Evolutionary conservation across 2,113 vertebrate genomes (phyloP).

Genomic region (Ctenomys sociabilis): DNA sequence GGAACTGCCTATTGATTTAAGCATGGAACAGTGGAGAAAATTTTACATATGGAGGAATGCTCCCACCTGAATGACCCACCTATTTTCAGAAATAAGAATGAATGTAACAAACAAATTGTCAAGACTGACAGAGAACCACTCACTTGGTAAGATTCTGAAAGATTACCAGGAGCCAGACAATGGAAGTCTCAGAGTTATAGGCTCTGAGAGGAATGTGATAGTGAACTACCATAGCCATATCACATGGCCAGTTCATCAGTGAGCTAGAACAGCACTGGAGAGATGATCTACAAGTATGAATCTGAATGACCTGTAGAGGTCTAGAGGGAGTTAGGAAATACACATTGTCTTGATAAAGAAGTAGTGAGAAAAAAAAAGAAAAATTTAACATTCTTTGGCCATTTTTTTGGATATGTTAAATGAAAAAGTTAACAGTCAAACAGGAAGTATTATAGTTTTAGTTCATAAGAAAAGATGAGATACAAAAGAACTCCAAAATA

Average conservation of each 20-base stretch:
- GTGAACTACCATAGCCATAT: too few species aligned
- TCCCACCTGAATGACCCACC: fast-evolving
- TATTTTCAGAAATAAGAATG: background rate
- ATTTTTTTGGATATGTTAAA: background rate
- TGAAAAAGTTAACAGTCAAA: background rate
- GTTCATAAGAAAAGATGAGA: background rate
- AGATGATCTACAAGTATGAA: background rate
- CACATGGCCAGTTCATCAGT: background rate
- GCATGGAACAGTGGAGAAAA: background rate
- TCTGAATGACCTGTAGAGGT: background rate
- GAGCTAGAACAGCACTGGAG: background rate
- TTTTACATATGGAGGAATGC: background rate
- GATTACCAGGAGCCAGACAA: background rate
- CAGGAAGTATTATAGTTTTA: background rate
- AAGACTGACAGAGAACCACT: background rate
- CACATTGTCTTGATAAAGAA: background rate
- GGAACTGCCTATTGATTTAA: background rate
- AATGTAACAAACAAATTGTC: background rate
- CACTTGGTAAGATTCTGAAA: background rate
- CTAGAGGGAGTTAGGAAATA: background rate
- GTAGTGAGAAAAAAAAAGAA: background rate
- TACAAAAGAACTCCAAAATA: background rate
- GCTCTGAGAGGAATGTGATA: background rate
- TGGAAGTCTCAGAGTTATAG: background rate
- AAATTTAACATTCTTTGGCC: background rate